A percentile compares a stretch with the other conserved stretches of the same genome.
Conservation (phyloP, 2,888 invertebrate species). For the Biston stratarius region DNA sequence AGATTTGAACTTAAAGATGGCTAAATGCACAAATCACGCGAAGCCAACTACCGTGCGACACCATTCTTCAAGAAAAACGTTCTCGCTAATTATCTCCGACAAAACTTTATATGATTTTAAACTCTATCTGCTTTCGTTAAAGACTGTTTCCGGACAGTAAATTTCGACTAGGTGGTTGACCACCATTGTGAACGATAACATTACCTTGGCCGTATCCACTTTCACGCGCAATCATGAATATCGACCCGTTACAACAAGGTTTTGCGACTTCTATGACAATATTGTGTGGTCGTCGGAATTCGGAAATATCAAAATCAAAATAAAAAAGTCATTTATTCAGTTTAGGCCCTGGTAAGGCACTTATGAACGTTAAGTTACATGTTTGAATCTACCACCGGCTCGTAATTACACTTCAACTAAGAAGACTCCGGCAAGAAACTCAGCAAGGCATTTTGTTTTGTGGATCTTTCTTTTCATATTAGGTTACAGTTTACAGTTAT, state of each 20-base stretch:
- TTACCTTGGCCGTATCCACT: conserved; percentile 26
- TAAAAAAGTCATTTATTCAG: too few species aligned
- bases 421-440: too few species aligned
- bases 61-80: conserved; percentile 24
- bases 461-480: too few species aligned
- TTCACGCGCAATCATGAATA: conserved; percentile 36
- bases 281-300: neutral
- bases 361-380: too few species aligned
- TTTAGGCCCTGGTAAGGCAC: too few species aligned
- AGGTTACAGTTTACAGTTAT: too few species aligned
- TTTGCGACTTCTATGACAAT: conserved; percentile 2
- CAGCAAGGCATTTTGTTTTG: too few species aligned
- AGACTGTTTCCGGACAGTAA: neutral
- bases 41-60: conserved; percentile 17
- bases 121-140: conserved; percentile 17
- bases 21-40: conserved; percentile 15
- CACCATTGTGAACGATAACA: conserved; percentile 21
- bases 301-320: conserved; percentile 1
- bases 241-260: conserved; percentile 23
- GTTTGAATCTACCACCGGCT: too few species aligned
- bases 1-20: neutral
- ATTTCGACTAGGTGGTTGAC: conserved; percentile 5
- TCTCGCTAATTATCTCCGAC: conserved; percentile 18
- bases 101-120: conserved; percentile 14
- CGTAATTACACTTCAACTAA: too few species aligned